Evolutionary conservation across 2,797 vertebrate species (phyloP), one percentile per base, ranked within the genome.

Genomic region (Selene dorsalis): DNA sequence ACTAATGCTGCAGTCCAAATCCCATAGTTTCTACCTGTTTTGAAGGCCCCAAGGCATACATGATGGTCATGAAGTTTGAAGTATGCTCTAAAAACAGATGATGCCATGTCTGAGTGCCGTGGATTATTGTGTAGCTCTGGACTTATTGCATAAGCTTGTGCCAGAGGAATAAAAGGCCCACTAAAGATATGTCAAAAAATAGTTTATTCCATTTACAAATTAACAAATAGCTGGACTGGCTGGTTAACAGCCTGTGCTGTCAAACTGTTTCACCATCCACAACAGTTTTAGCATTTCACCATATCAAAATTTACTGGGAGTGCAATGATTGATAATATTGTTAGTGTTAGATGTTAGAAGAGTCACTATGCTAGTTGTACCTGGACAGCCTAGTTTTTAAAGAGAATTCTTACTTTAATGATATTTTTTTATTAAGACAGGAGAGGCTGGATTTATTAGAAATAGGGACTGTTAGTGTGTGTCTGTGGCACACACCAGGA

Each of bases 281-380:
- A 50, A 30, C 38, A 45, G 32, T 48, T 64, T 63, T 48, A 50
- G 57, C 43, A 57, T 53, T 72, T 74, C 43, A 57, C 58, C 26
- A 24, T 66, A 47, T 78, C 32, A 38, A 57, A 68, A 64, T 79
- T 69, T 41, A 84, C 70, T 70, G 67, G 56, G 58, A 43, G 47
- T 16, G 20, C 67, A 45, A 73, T 53, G 63, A 77, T 70, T 69
- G 48, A 75, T 77, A 75, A 56, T 53, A 83, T 41, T 77, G 38
- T 62, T 2, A 2, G 3, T 55, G 61, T 48, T 69, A 35, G 57
- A 71, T 79, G 69, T 71, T 48, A 63, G 38, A 47, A 60, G 55
- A 77, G 26, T 60, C 12, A 41, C 41, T 71, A 66, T 76, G 66
- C 50, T 47, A 57, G 67, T 78, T 80, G 69, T 32, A 28, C 59